phyloP scores from a whole-genome alignment of 2,888 invertebrate genomes.

The Patella caerulea region DNA sequence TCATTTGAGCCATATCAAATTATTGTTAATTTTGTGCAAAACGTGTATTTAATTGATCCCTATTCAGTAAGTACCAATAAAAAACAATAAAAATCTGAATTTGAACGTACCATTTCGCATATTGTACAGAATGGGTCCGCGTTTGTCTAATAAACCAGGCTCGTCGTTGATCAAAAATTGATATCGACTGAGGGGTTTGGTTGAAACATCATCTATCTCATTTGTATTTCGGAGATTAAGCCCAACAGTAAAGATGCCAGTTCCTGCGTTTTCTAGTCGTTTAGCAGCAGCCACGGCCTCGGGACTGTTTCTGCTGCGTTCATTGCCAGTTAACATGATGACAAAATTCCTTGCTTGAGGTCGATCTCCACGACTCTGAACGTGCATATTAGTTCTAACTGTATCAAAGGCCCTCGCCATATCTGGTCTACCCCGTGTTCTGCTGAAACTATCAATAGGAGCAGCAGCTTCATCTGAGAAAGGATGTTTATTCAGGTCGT shows the following conservation, averaged over 20 bases:
- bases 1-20: too few relatives aligned
- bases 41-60: too few relatives aligned
- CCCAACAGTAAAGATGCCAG: conserved; percentile 56
- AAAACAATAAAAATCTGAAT: not conserved
- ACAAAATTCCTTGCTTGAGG: conserved; percentile 53
- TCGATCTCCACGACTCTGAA: conserved; percentile 51
- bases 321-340: conserved; percentile 55
- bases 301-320: conserved; percentile 38
- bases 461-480: conserved; percentile 38
- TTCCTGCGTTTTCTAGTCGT: conserved; percentile 10
- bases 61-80: too few relatives aligned
- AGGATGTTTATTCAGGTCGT: conserved; percentile 47
- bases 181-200: conserved; percentile 22
- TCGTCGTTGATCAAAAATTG: conserved; percentile 13
- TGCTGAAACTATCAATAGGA: conserved; percentile 22
- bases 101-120: conserved; percentile 6
- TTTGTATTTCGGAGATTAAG: conserved; percentile 43
- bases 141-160: not conserved
- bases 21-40: too few relatives aligned
- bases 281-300: conserved; percentile 32
- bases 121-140: conserved; percentile 6
- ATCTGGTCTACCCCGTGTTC: conserved; percentile 45
- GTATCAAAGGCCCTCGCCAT: conserved; percentile 56
- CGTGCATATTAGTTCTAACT: conserved; percentile 51
- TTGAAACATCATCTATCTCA: conserved; percentile 35